These are phyloP conservation scores for Coleophora deauratella DNA, from an alignment of 2,888 invertebrate species.

Conservation along the genomic window DNA sequence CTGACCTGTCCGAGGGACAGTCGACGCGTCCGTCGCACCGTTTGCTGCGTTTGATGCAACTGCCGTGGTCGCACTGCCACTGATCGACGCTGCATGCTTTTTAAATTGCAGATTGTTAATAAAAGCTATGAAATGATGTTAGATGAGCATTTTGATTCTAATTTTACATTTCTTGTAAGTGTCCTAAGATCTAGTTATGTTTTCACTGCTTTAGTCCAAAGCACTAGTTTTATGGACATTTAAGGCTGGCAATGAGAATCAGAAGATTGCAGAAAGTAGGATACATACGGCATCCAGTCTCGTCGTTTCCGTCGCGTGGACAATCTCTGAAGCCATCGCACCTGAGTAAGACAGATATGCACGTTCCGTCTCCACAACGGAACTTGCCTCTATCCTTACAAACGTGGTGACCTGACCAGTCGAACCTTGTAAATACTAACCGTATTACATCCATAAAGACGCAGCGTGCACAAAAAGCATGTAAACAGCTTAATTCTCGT, in stretches of 20 bases:
- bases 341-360: constrained; percentile 78
- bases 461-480: constrained; percentile 34
- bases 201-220: too few relatives aligned
- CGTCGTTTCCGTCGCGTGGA: constrained; percentile 76
- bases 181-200: too few relatives aligned
- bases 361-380: constrained; percentile 82
- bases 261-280: background rate
- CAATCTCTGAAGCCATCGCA: constrained; percentile 86
- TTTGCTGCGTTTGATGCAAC: constrained; percentile 74
- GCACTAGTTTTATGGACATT: too few relatives aligned
- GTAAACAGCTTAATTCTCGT: too few relatives aligned
- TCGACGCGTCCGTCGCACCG: constrained; percentile 80
- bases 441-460: constrained; percentile 23
- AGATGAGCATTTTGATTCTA: too few relatives aligned
- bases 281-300: constrained; percentile 77
- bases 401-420: constrained; percentile 51
- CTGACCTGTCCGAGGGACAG: constrained; percentile 81
- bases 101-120: constrained; percentile 21
- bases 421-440: constrained; percentile 44
- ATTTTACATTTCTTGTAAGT: too few relatives aligned
- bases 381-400: constrained; percentile 74
- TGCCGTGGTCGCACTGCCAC: constrained; percentile 84
- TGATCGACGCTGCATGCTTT: constrained; percentile 79
- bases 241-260: too few relatives aligned
- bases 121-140: constrained; percentile 3